phyloP scores from a whole-genome alignment of 2,888 invertebrate genomes.

The Pedicia rivosa region DNA sequence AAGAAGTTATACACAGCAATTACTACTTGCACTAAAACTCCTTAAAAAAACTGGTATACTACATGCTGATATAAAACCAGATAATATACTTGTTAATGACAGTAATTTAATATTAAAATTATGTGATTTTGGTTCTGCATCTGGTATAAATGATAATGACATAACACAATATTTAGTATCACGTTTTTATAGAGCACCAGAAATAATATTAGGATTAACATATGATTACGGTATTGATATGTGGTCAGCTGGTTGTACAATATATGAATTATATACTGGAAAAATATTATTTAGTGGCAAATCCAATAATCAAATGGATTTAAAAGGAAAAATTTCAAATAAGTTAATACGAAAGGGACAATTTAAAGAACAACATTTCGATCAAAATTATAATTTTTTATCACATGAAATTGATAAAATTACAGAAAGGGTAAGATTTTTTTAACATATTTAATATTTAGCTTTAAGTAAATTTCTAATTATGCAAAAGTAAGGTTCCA shows the following conservation, averaged over 20 bases:
- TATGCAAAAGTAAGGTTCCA: no score
- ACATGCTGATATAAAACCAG: slow-evolving; percentile 99
- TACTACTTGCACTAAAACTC: slow-evolving; percentile 84
- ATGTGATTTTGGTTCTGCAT: slow-evolving; percentile 98
- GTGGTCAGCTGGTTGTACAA: slow-evolving; percentile 98
- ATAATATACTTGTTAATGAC: slow-evolving; percentile 97
- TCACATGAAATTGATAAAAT: slow-evolving; percentile 97
- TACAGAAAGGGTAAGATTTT: slow-evolving; percentile 80
- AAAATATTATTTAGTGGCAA: slow-evolving; percentile 96
- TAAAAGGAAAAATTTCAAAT: slow-evolving; percentile 96
- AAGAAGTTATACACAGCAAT: slow-evolving; percentile 89
- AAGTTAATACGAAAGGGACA: slow-evolving; percentile 86
- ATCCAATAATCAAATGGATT: slow-evolving; percentile 97
- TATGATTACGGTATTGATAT: slow-evolving; percentile 98
- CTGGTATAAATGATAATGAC: slow-evolving; percentile 85
- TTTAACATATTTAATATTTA: no score
- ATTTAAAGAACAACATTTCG: slow-evolving; percentile 95
- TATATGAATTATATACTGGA: slow-evolving; percentile 97
- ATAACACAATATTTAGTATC: slow-evolving; percentile 97
- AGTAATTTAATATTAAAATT: slow-evolving; percentile 89
- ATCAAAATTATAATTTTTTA: slow-evolving; percentile 86
- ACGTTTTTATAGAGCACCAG: slow-evolving; percentile 94
- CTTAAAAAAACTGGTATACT: slow-evolving; percentile 90
- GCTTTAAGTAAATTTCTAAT: no score
- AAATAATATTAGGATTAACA: slow-evolving; percentile 92